Base-by-base conservation (phyloP, 2,888 invertebrate genomes). In the Pseudanteris insignis region DNA sequence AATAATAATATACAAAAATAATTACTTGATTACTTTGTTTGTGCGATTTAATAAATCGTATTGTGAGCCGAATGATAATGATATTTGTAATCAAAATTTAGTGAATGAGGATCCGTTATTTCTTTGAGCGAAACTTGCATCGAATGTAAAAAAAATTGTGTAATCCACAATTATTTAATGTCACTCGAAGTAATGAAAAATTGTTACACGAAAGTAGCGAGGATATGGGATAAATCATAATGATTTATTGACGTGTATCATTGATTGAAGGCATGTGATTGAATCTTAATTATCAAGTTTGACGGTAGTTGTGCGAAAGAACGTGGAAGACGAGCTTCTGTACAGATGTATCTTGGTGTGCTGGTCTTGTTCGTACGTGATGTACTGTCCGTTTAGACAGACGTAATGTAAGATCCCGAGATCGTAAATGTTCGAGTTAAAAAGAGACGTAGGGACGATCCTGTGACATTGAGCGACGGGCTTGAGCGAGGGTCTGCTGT, bases 381-480 rank as follows among this genome's bases (percentile, higher is more conserved):
- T 63, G 63, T 48, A 63, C 57, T 63, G 63, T 63, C 63, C 58
- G 54, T 57, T 63, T 63, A 63, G 63, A 63, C 63, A 54, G 63
- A 63, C 63, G 63, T 63, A 63, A 63, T 63, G 63, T 58, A 63
- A 50, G 58, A 63, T 62, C 51, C 46, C 44, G 29, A 34, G 55
- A 50, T 55, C 55, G 54, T 51, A 54, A 53, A 57, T 51, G 51
- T 57, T 58, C 53, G 32, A 65, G 65, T 53, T 69, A 68, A 73
- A 73, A 70, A 67, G 71, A 73, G 74, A 74, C 73, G 68, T 74
- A 74, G 66, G 60, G 64, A 63, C 69, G 68, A 70, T 70, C 47
- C 70, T 64, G 69, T 65, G 74, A 74, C 74, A 72, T 68, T 72
- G 70, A 70, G 68, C 72, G 74, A 73, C 74, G 70, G 71, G 67